Conservation (phyloP, 1,140 invertebrate genomes). For the Bicyclus anynana region DNA sequence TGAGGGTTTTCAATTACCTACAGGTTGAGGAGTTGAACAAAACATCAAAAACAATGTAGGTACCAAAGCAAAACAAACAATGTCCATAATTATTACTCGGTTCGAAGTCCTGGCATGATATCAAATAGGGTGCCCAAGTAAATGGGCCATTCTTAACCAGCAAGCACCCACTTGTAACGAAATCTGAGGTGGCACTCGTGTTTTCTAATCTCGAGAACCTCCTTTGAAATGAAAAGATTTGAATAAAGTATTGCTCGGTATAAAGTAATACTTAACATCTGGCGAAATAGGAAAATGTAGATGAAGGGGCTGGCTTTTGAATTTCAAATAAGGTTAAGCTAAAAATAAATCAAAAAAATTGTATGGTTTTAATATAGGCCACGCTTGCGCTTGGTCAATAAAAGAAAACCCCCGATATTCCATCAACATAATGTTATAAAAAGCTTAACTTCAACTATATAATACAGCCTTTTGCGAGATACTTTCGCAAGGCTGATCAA, state of each 20-base stretch:
- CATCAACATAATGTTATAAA: background rate
- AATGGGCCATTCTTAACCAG: constrained; percentile 23
- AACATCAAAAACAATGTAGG: background rate
- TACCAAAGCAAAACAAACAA: background rate
- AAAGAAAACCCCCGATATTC: background rate
- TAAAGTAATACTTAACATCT: constrained; percentile 1
- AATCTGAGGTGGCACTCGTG: constrained; percentile 28
- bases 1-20: no score
- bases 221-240: constrained; percentile 23
- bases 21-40: no score
- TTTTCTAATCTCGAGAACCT: constrained; percentile 30
- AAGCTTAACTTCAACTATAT: background rate
- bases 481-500: constrained; percentile 3
- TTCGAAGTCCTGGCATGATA: constrained; percentile 11
- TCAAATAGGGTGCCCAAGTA: constrained; percentile 12
- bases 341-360: background rate
- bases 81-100: background rate
- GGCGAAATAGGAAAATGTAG: background rate
- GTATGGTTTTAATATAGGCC: background rate
- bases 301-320: background rate
- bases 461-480: background rate
- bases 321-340: background rate
- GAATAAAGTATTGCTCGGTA: constrained; percentile 12
- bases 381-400: background rate
- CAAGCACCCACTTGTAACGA: constrained; percentile 24